These are phyloP conservation scores for Myotis brandtii DNA, from an alignment of 2,113 vertebrate genomes.

Conservation along the genomic window DNA sequence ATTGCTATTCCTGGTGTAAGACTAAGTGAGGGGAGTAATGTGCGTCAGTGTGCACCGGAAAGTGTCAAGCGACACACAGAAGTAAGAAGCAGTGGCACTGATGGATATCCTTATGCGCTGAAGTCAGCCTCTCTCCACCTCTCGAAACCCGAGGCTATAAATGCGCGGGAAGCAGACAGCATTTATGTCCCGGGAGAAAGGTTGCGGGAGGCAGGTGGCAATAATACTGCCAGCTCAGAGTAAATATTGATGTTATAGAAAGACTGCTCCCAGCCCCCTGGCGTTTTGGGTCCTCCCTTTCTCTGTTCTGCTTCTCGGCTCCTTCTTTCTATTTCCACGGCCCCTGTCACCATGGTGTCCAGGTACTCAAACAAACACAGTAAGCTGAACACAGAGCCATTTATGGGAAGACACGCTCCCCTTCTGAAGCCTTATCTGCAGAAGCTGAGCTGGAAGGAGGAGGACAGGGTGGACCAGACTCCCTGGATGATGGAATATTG, in stretches of 20 bases:
- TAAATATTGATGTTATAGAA: background rate
- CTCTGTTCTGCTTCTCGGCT: background rate
- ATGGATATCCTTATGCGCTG: background rate
- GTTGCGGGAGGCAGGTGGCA: background rate
- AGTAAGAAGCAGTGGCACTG: fast-evolving
- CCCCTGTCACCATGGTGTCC: slow-evolving; percentile 44
- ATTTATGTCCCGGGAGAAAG: fast-evolving
- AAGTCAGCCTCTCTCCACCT: background rate
- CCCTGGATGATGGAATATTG: background rate
- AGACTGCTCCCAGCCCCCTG: background rate
- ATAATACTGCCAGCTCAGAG: background rate
- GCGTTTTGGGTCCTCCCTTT: background rate
- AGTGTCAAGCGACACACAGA: background rate
- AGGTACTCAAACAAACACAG: background rate
- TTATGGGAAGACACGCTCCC: background rate
- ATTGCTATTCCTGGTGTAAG: background rate
- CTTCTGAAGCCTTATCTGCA: background rate
- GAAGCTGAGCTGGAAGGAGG: background rate
- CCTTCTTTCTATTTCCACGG: slow-evolving; percentile 18
- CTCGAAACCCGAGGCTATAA: background rate
- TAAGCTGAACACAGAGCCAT: background rate
- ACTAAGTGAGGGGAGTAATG: background rate
- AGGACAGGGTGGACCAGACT: background rate
- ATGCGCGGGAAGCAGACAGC: background rate
- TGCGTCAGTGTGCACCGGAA: fast-evolving